Evolutionary conservation across 2,888 invertebrate genomes (phyloP).

Genomic region (Chesias legatella): DNA sequence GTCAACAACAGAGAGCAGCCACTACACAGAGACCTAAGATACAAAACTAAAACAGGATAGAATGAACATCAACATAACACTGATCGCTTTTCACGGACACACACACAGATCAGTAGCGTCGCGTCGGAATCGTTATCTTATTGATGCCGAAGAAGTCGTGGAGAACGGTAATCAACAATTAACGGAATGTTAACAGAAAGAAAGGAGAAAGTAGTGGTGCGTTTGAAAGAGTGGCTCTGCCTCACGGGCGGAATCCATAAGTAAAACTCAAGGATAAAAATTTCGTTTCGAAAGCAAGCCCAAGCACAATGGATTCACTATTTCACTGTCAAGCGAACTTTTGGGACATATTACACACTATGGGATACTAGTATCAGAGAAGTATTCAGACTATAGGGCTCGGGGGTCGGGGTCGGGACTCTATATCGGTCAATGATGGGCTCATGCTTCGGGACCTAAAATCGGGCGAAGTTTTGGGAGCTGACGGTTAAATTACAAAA

Average conservation of each 20-base stretch:
- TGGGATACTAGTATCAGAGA: conserved; percentile 55
- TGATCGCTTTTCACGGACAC: conserved; percentile 45
- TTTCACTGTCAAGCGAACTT: conserved; percentile 62
- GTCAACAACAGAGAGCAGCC: conserved; percentile 81
- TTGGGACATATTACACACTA: conserved; percentile 60
- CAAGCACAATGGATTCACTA: conserved; percentile 70
- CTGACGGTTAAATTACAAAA: conserved; percentile 63
- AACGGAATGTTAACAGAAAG: conserved; percentile 47
- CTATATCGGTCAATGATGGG: conserved; percentile 57
- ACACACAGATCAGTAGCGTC: conserved; percentile 44
- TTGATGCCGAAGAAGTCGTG: conserved; percentile 41
- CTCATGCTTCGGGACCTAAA: conserved; percentile 72
- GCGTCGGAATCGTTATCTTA: conserved; percentile 46
- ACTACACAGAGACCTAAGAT: conserved; percentile 78
- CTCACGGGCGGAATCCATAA: conserved; percentile 46
- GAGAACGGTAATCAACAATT: conserved; percentile 46
- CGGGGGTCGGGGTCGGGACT: conserved; percentile 44
- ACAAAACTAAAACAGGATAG: conserved; percentile 72
- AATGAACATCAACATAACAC: conserved; percentile 58
- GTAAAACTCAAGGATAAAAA: conserved; percentile 53
- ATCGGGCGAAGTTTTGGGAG: conserved; percentile 51
- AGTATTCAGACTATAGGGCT: conserved; percentile 54
- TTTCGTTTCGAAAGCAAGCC: conserved; percentile 70
- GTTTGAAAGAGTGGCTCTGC: conserved; percentile 54
- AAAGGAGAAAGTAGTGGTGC: conserved; percentile 58